These are phyloP conservation scores for Selenia dentaria DNA, from an alignment of 2,888 invertebrate species.

Conservation along the genomic window DNA sequence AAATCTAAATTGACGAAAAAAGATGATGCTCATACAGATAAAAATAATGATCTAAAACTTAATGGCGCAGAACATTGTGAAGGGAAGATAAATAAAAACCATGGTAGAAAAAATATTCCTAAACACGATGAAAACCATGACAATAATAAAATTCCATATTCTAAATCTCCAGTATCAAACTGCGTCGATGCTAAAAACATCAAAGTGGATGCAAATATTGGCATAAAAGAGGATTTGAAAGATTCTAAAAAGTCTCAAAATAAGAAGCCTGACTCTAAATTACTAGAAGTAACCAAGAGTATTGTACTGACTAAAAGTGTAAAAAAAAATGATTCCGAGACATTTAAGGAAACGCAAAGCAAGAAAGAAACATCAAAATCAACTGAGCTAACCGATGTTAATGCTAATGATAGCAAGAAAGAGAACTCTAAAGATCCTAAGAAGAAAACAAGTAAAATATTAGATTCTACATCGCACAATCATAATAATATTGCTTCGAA, in stretches of 20 bases:
- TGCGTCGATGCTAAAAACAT: conserved; percentile 4
- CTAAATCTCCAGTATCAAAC: conserved; percentile 7
- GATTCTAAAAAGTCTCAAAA: not conserved
- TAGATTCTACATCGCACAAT: too few species aligned
- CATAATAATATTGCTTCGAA: too few species aligned
- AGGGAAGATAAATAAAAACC: conserved; percentile 5
- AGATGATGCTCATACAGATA: conserved; percentile 8
- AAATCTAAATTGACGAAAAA: conserved; percentile 11
- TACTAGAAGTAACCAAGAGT: not conserved
- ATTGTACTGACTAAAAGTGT: too few species aligned
- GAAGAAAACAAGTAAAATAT: too few species aligned
- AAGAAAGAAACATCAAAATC: too few species aligned
- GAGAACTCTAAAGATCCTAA: too few species aligned
- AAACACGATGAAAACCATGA: conserved; percentile 6
- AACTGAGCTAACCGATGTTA: not conserved
- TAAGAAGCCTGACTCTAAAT: conserved; percentile 8
- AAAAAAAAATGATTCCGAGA: too few species aligned
- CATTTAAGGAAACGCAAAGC: too few species aligned
- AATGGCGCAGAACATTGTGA: conserved; percentile 12
- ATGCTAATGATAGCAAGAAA: not conserved
- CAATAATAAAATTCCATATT: too few species aligned
- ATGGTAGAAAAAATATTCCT: not conserved
- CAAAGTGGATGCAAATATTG: conserved; percentile 47
- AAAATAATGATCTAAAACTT: conserved; percentile 7
- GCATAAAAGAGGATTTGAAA: conserved; percentile 37